These are phyloP conservation scores for Puffinus mauretanicus DNA, from an alignment of 2,113 vertebrate species.

Conservation along the genomic window DNA sequence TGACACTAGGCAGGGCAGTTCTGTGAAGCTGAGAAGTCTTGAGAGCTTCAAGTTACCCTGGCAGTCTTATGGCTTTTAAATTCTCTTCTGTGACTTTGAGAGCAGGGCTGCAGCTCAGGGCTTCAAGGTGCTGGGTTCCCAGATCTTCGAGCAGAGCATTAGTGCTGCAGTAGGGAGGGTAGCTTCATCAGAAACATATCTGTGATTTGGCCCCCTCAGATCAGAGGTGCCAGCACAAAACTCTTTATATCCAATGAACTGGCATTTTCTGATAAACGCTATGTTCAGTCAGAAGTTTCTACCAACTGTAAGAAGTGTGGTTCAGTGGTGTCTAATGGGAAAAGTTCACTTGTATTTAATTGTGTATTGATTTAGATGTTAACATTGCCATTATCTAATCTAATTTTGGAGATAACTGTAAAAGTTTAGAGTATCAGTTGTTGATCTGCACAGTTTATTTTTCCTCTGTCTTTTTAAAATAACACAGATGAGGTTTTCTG, in stretches of 20 bases:
- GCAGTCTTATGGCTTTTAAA: background rate
- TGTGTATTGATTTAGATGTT: background rate
- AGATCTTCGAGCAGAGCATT: background rate
- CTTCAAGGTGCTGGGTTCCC: background rate
- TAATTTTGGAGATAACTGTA: background rate
- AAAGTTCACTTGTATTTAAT: background rate
- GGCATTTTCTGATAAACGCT: background rate
- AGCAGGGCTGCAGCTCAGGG: background rate
- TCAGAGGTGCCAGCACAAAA: background rate
- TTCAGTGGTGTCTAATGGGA: background rate
- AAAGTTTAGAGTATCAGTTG: background rate
- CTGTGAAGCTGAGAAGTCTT: background rate
- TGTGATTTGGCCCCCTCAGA: background rate
- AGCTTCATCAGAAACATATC: background rate
- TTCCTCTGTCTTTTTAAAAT: background rate
- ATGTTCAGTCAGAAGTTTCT: background rate
- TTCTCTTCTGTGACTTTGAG: background rate
- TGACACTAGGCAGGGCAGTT: background rate
- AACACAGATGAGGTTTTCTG: background rate
- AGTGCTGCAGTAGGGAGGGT: background rate
- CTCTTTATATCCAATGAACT: background rate
- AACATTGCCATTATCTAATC: background rate
- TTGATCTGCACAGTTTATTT: background rate
- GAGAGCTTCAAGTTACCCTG: background rate
- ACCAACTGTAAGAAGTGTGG: background rate